These are phyloP conservation scores for Emys orbicularis DNA, from an alignment of 2,797 vertebrate species.

Conservation along the genomic window DNA sequence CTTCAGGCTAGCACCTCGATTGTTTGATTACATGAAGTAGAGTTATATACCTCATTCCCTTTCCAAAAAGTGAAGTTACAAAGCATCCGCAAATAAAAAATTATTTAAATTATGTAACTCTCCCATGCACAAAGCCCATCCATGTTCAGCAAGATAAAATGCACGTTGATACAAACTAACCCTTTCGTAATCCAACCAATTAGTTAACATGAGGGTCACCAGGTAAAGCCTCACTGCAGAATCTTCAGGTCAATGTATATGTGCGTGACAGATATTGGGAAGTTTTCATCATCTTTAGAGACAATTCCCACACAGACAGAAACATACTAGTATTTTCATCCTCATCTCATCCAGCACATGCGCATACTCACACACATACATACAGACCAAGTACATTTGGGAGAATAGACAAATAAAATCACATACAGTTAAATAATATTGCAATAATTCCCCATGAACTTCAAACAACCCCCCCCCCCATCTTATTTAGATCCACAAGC, in stretches of 20 bases:
- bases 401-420: conserved; percentile 18
- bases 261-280: background rate
- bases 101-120: background rate
- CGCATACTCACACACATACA: conserved; percentile 10
- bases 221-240: background rate
- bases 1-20: rapidly evolving
- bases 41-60: background rate
- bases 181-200: background rate
- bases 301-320: background rate
- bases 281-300: background rate
- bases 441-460: conserved; percentile 56
- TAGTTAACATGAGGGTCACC: background rate
- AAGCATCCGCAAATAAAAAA: background rate
- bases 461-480: conserved; percentile 34
- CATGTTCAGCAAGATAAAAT: background rate
- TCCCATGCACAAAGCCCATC: background rate
- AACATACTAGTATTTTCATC: background rate
- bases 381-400: background rate
- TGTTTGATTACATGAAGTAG: background rate
- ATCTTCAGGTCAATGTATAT: background rate
- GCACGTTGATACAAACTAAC: background rate
- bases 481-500: conserved; percentile 58
- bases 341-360: conserved; percentile 43
- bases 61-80: background rate
- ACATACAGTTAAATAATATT: conserved; percentile 23